phyloP scores from a whole-genome alignment of 2,888 invertebrate genomes.

The Tipula helvola region DNA sequence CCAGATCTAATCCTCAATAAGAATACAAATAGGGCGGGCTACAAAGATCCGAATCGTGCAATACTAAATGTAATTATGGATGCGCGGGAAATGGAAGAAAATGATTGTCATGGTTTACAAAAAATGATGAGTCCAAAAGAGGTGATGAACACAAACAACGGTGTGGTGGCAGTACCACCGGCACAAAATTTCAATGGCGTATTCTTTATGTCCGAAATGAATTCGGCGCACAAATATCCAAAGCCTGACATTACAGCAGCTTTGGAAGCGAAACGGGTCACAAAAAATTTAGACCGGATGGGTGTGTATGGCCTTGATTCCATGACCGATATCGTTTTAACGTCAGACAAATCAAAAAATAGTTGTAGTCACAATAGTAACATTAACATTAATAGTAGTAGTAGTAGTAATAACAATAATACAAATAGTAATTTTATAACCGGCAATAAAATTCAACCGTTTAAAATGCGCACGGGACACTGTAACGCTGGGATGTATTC shows the following conservation, averaged over 20 bases:
- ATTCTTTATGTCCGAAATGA: constrained; percentile 43
- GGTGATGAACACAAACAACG: constrained; percentile 15
- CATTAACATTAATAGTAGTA: background rate
- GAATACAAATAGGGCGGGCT: background rate
- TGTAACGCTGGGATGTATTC: constrained; percentile 53
- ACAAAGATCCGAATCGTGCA: constrained; percentile 39
- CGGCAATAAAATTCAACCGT: background rate
- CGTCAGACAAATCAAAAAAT: constrained; percentile 24
- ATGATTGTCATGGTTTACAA: constrained; percentile 13
- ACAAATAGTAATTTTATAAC: constrained; percentile 4
- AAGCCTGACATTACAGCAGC: constrained; percentile 38
- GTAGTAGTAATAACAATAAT: background rate
- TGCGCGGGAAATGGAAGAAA: constrained; percentile 36
- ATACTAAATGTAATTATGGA: constrained; percentile 45
- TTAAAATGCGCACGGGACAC: constrained; percentile 43
- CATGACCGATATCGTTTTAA: constrained; percentile 57
- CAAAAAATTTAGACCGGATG: constrained; percentile 68
- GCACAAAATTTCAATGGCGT: constrained; percentile 44
- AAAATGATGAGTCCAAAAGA: constrained; percentile 23
- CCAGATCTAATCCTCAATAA: constrained; percentile 19
- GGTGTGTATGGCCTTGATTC: constrained; percentile 54
- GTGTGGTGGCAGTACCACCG: constrained; percentile 17
- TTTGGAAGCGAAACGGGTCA: constrained; percentile 47
- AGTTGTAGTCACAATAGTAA: background rate
- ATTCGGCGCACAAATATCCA: constrained; percentile 35